phyloP scores from a whole-genome alignment of 2,797 vertebrate genomes.

The Menidia menidia region DNA sequence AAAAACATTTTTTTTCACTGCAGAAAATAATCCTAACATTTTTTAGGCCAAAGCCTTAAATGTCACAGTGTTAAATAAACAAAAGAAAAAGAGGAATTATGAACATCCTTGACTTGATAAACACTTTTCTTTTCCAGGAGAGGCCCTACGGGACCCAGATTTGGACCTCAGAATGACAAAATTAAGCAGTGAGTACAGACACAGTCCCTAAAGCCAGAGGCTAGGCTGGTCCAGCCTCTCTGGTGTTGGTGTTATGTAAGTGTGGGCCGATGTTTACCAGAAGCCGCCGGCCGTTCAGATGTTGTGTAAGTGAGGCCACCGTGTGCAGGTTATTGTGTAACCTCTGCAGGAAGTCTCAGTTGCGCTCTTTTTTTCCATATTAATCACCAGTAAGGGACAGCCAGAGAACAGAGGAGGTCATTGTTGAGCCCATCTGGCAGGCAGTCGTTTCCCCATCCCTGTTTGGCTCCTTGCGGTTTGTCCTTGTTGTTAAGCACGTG shows the following conservation, averaged over 20 bases:
- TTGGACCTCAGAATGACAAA: slow-evolving; percentile 96
- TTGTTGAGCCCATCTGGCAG: slow-evolving; percentile 54
- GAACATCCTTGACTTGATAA: neutral
- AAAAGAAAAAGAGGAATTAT: too few species aligned
- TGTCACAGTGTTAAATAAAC: too few species aligned
- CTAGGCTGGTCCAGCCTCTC: slow-evolving; percentile 34
- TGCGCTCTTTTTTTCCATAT: slow-evolving; percentile 38
- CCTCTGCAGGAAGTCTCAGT: slow-evolving; percentile 25
- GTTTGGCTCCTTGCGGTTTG: slow-evolving; percentile 13
- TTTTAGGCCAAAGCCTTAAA: too few species aligned
- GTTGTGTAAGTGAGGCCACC: slow-evolving; percentile 48
- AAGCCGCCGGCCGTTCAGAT: slow-evolving; percentile 33
- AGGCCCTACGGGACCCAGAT: slow-evolving; percentile 94
- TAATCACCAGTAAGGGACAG: slow-evolving; percentile 16
- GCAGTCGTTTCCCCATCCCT: slow-evolving; percentile 30
- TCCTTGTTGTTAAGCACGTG: slow-evolving; percentile 34
- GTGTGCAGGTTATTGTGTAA: slow-evolving; percentile 58
- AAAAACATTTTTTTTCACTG: too few species aligned
- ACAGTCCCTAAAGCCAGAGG: slow-evolving; percentile 35
- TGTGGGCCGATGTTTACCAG: slow-evolving; percentile 58
- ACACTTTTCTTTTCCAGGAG: slow-evolving; percentile 83
- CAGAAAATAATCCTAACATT: too few species aligned
- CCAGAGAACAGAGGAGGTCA: slow-evolving; percentile 58
- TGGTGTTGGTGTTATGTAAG: slow-evolving; percentile 67
- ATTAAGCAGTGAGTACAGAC: slow-evolving; percentile 93